Conservation (phyloP, 2,888 invertebrate species). For the Oligia latruncula region DNA sequence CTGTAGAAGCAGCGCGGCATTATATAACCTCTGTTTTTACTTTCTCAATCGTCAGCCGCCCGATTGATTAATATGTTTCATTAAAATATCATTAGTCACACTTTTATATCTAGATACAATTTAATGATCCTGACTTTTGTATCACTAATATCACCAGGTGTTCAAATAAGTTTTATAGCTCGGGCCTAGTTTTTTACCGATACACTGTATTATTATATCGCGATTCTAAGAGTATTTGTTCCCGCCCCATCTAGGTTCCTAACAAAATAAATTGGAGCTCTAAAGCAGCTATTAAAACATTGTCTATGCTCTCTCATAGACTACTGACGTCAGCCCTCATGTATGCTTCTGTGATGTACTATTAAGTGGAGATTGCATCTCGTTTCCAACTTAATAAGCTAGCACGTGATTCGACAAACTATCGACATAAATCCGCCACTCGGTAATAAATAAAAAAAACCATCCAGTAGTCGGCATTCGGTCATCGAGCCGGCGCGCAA, state of each 20-base stretch:
- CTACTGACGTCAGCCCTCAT: conserved; percentile 12
- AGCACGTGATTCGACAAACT: conserved; percentile 60
- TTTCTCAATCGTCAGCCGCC: conserved; percentile 46
- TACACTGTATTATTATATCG: conserved; percentile 35
- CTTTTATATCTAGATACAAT: conserved; percentile 59
- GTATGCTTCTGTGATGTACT: conserved; percentile 26
- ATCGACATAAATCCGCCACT: conserved; percentile 71
- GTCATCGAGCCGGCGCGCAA: conserved; percentile 70
- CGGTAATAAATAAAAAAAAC: conserved; percentile 73
- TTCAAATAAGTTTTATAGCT: conserved; percentile 52
- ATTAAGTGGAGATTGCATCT: conserved; percentile 53
- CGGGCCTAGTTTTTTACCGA: conserved; percentile 46
- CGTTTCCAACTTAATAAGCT: conserved; percentile 51
- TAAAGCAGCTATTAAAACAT: conserved; percentile 18
- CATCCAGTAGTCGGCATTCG: conserved; percentile 77
- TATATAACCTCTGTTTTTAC: conserved; percentile 62
- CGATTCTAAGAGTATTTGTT: conserved; percentile 28
- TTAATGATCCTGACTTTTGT: conserved; percentile 51
- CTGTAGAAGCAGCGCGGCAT: conserved; percentile 44
- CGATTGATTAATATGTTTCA: conserved; percentile 67
- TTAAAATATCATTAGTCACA: conserved; percentile 67
- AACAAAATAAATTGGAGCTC: conserved; percentile 47
- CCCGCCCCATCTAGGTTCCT: conserved; percentile 30
- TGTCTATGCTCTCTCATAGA: conserved; percentile 4
- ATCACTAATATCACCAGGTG: conserved; percentile 54